Percentiles rank a stretch among this genome's conserved stretches.
Conservation (phyloP, 2,888 invertebrate genomes). For the Phragmatobia fuliginosa region DNA sequence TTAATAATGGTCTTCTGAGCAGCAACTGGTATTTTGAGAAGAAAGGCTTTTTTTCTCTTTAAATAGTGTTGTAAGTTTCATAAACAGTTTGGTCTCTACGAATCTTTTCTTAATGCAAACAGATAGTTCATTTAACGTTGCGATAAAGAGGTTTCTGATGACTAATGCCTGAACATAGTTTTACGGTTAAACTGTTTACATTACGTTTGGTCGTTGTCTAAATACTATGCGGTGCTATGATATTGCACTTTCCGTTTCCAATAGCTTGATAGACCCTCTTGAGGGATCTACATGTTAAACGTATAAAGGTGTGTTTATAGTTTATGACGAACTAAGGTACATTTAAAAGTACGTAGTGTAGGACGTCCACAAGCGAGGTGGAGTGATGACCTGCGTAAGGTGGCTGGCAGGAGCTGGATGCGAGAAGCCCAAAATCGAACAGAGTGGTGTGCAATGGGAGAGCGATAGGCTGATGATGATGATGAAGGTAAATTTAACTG, state of each 20-base stretch:
- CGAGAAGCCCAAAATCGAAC: too few species aligned
- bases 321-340: background rate
- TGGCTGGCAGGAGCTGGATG: too few species aligned
- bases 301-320: conserved; percentile 3
- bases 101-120: conserved; percentile 22
- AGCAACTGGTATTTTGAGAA: conserved; percentile 32
- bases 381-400: too few species aligned
- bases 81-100: background rate
- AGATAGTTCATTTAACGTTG: conserved; percentile 24
- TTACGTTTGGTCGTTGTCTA: conserved; percentile 13
- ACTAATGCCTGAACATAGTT: conserved; percentile 31
- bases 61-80: conserved; percentile 2
- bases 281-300: conserved; percentile 23
- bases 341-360: too few species aligned
- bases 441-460: too few species aligned
- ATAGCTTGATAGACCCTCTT: conserved; percentile 26
- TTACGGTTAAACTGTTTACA: conserved; percentile 24
- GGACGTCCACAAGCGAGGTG: too few species aligned
- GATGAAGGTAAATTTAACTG: too few species aligned
- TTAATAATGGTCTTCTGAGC: conserved; percentile 33
- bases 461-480: too few species aligned
- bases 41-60: conserved; percentile 9
- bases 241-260: conserved; percentile 19
- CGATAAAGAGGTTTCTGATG: conserved; percentile 18
- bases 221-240: conserved; percentile 19